Percentiles rank a stretch among this genome's conserved stretches.
phyloP scores from a whole-genome alignment of 2,797 vertebrate species.

The Xenops minutus region DNA sequence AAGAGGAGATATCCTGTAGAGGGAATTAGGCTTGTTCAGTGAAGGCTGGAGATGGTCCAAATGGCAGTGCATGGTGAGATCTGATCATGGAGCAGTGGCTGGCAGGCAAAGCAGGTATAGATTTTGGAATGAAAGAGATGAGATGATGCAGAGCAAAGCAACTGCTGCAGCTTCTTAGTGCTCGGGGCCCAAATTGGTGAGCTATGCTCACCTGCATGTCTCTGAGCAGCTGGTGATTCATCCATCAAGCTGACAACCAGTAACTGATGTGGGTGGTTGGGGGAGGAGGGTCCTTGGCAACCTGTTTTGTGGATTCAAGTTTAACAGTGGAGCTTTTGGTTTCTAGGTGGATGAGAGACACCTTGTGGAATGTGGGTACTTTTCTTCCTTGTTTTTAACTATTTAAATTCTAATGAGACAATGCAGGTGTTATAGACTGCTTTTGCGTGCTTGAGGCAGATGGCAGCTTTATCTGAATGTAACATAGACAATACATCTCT shows the following conservation, averaged over 20 bases:
- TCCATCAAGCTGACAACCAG: neutral
- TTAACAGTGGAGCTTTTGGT: constrained; percentile 17
- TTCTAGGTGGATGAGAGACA: constrained; percentile 17
- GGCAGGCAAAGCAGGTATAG: neutral
- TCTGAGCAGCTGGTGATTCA: neutral
- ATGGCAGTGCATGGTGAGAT: neutral
- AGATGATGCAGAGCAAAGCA: neutral
- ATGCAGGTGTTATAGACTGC: neutral
- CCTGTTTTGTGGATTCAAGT: neutral
- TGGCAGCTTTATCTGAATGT: neutral
- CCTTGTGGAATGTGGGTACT: neutral
- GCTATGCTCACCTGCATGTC: neutral
- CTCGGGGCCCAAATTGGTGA: neutral
- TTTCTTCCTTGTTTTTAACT: neutral
- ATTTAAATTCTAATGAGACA: neutral
- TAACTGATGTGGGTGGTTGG: neutral
- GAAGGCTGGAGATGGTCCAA: neutral
- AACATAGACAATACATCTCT: neutral
- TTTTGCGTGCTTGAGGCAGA: neutral
- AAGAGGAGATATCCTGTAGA: neutral
- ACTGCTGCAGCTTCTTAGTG: neutral
- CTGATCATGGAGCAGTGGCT: neutral
- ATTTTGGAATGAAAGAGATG: neutral
- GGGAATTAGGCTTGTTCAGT: neutral
- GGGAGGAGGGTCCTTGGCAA: neutral